These are phyloP conservation scores for Lepisosteus oculatus DNA, from an alignment of 2,113 vertebrate genomes.

Conservation along the genomic window DNA sequence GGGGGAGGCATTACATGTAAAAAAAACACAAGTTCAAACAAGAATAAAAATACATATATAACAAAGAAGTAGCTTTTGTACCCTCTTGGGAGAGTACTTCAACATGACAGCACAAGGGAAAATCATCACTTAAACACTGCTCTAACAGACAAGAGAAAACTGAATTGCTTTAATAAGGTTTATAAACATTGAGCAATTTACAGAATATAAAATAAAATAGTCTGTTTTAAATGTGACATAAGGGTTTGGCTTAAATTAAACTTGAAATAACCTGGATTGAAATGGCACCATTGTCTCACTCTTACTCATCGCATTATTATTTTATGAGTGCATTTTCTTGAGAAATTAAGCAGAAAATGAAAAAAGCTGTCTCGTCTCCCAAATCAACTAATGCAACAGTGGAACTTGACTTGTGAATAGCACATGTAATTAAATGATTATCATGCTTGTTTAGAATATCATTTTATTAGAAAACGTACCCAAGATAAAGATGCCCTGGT, in stretches of 20 bases:
- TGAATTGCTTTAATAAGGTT: slow-evolving; percentile 43
- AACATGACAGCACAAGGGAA: slow-evolving; percentile 39
- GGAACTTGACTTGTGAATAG: too few species aligned
- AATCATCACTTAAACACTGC: slow-evolving; percentile 35
- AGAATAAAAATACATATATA: too few species aligned
- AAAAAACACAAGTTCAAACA: too few species aligned
- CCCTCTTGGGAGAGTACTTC: background rate
- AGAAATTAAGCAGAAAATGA: slow-evolving; percentile 26
- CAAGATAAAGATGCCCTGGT: too few species aligned
- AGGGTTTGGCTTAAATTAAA: slow-evolving; percentile 29
- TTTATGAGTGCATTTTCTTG: slow-evolving; percentile 24
- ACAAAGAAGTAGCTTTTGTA: too few species aligned
- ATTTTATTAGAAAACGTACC: too few species aligned
- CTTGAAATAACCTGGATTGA: slow-evolving; percentile 38
- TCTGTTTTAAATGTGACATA: slow-evolving; percentile 38
- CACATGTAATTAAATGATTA: too few species aligned
- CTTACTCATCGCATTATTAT: slow-evolving; percentile 42
- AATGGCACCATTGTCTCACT: slow-evolving; percentile 39
- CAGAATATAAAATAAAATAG: slow-evolving; percentile 35
- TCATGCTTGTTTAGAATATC: too few species aligned
- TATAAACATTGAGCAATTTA: slow-evolving; percentile 45
- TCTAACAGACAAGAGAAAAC: slow-evolving; percentile 40
- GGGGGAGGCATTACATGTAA: too few species aligned
- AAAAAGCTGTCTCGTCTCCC: slow-evolving; percentile 9
- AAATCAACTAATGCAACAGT: too few species aligned